Base-by-base conservation (phyloP, 2,797 vertebrate species). In the Aeoliscus strigatus region DNA sequence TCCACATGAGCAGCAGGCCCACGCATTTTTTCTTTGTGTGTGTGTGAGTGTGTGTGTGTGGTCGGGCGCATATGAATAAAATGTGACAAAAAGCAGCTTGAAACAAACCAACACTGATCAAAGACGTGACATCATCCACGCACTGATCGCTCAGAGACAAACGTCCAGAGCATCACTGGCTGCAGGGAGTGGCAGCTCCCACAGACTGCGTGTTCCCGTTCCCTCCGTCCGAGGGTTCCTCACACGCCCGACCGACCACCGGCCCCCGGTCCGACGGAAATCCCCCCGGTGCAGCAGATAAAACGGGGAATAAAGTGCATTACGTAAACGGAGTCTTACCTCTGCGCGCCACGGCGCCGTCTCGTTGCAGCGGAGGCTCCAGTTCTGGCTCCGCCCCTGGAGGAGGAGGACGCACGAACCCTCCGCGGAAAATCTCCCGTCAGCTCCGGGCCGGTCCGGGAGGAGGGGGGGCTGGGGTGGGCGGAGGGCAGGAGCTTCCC, bases 111-210 rank as follows among this genome's bases (percentile, higher is more conserved):
- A 6, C 6, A 9, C 4, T 21, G 4, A 27, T 26, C 27, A 13
- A 43, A 8, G 17, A 3, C 4, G 36, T 16, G n/a, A n/a, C 15
- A 38, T 6, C 7, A 39, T 9, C 35, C 27, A 43, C 45, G 7
- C 14, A 47, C 50, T 59, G 66, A 75, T 72, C 46, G 70, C 77
- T 52, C 39, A 52, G 35, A 61, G 47, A 47, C 61, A 55, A 79
- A 57, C 65, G 72, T 39, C 14, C 75, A 65, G 77, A 61, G 72
- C 77, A 81, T 82, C 80, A 79, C 47, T 74, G 11, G 69, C 54
- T 73, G 75, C 83, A 90, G 88, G 89, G 89, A 90, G 89, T 89
- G 89, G 88, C 87, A 85, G 79, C 76, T 71, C 81, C 79, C 76
- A 76, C 32, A 50, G 49, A 44, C 56, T 78, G 50, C 58, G 62